Evolutionary conservation across 1,140 invertebrate species (phyloP), one percentile per base, ranked within the genome.

Genomic region (Megathymus violae): DNA sequence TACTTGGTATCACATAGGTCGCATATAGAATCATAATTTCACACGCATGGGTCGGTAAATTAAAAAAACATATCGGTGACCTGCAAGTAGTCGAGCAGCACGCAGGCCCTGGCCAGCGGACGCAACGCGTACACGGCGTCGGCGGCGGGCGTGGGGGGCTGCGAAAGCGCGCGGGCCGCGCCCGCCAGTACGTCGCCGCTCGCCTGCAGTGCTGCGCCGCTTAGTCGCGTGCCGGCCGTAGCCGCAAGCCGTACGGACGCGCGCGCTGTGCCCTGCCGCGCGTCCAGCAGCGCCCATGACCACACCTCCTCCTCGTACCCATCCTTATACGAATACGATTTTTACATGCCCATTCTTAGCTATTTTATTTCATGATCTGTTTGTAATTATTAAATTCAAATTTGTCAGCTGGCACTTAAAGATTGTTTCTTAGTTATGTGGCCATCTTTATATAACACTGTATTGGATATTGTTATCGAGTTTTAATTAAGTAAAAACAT

Each of bases 41-140:
- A n/a, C n/a, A n/a, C n/a, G n/a, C n/a, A n/a, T n/a, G n/a, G n/a
- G n/a, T n/a, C n/a, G n/a, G n/a, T n/a, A n/a, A n/a, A n/a, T n/a
- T n/a, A n/a, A n/a, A n/a, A n/a, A n/a, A n/a, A n/a, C 19, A 22
- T 22, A 22, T 22, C 19, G 19, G 1, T 46, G 13, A 90, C 88
- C 72, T 90, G 78, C 7, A 90, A 62, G 52, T 90, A 89, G 56
- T 90, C 85, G 11, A 90, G 64, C 7, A 90, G 56, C 4, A 90
- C 74, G 50, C 82, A 83, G 2, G 85, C 79, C 0, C 80, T 58
- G 0, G 86, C 88, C 4, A 90, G 62, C 2, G 88, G 88, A 4
- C 80, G 52, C 11, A 85, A 38, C 0, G 88, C 88, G 44, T 85
- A 76, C 1, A 62, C 46, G 0, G 88, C 74, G 44, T 88, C 89